phyloP scores from a whole-genome alignment of 2,797 vertebrate species.

The Eupleurogrammus muticus region DNA sequence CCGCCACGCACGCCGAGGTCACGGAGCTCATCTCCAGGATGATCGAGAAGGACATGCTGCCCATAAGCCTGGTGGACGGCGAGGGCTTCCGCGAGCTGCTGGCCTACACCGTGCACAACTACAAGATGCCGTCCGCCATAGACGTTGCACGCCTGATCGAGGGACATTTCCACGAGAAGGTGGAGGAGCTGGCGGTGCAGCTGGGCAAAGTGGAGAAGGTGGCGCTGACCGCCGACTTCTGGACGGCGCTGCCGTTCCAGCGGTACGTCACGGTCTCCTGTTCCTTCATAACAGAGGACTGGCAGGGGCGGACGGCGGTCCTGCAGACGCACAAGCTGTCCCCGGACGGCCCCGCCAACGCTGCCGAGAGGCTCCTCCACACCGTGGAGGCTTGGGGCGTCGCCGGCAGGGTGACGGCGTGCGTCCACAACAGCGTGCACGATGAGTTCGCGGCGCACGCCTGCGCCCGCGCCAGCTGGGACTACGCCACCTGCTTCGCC shows the following conservation, averaged over 20 bases:
- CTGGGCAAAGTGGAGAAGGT: constrained; percentile 64
- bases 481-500: constrained; percentile 67
- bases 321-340: constrained; percentile 69
- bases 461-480: constrained; percentile 42
- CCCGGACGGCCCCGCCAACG: constrained; percentile 14
- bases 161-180: constrained; percentile 62
- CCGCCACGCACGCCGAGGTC: constrained; percentile 55
- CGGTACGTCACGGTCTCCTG: constrained; percentile 73
- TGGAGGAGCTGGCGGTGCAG: constrained; percentile 57
- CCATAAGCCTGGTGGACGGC: constrained; percentile 57
- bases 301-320: constrained; percentile 70
- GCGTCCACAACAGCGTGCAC: constrained; percentile 62
- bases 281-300: constrained; percentile 76
- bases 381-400: constrained; percentile 61
- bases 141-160: constrained; percentile 60
- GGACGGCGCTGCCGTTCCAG: constrained; percentile 67
- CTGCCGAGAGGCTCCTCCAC: constrained; percentile 50
- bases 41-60: constrained; percentile 76
- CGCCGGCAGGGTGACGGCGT: constrained; percentile 59
- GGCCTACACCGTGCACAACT: constrained; percentile 56
- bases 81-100: constrained; percentile 69
- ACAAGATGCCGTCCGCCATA: constrained; percentile 61
- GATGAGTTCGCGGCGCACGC: neutral
- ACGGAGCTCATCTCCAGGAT: constrained; percentile 69
- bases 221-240: constrained; percentile 71